Base-by-base conservation (phyloP, 2,888 invertebrate genomes). In the Rhimphoctona megacephalus region DNA sequence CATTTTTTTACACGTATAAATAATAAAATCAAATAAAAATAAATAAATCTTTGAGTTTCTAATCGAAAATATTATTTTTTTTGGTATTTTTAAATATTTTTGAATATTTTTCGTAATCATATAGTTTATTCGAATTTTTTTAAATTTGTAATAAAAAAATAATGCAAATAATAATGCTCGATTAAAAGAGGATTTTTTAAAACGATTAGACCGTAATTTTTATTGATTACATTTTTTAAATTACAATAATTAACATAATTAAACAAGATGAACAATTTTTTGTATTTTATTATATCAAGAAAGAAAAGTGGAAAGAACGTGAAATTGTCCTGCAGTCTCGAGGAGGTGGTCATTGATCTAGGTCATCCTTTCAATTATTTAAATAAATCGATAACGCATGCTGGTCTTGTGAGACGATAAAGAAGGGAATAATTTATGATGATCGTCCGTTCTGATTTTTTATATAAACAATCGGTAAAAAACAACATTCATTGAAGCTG, bases 341-440 rank as follows among this genome's bases (percentile, higher is more conserved):
- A 61, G 78, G 67, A 74, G 78, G 73, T 33, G 67, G 49, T 81
- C 72, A 39, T 73, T 54, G 64, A 83, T 80, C 64, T 83, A 79
- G 85, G 83, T 30, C 70, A 54, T 64, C 64, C 36, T 57, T 25
- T 57, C 77, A 52, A 14, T n/a, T 39, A 83, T 83, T 83, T 70
- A 25, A 79, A 86, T 57, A 80, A 70, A 76, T 82, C 78, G 61
- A 79, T 61, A 49, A 77, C 1, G 30, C 19, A 72, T 36, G 36
- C 25, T 33, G 61, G 54, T 61, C 69, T 17, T 46, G 25, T 9
- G 30, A 19, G 49, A 30, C n/a, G 7, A 57, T 57, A 14, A 33
- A 61, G 22, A 33, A 30, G n/a, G n/a, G 33, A 39, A 64, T 70
- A 74, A 79, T 74, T 85, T 70, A 76, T 70, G 39, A 43, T 70